These are phyloP conservation scores for Macrophya annulata DNA, from an alignment of 2,888 invertebrate genomes.

Conservation along the genomic window DNA sequence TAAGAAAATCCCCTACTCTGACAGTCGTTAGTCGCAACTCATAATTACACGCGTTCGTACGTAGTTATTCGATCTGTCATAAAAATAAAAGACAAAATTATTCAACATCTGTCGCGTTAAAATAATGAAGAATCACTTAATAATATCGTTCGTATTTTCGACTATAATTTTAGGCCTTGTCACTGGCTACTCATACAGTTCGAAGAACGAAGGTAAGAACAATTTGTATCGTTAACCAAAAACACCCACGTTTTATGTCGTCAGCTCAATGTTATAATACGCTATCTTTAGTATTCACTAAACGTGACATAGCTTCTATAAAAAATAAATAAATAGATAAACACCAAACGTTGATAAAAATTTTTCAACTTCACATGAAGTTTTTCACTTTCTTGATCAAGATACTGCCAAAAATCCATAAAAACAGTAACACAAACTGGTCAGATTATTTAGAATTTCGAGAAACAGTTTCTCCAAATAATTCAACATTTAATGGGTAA, in stretches of 20 bases:
- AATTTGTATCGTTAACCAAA: neutral
- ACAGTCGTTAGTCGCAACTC: neutral
- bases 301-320: neutral
- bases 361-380: neutral
- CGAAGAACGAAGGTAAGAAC: conserved; percentile 17
- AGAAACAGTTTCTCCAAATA: too few species aligned
- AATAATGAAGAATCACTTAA: conserved; percentile 10
- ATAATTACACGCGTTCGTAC: neutral
- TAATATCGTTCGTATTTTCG: neutral
- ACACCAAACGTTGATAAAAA: too few species aligned
- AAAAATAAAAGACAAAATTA: neutral
- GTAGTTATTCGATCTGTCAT: conserved; percentile 9
- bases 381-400: neutral
- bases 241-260: neutral
- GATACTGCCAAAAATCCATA: neutral
- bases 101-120: neutral
- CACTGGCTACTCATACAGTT: neutral
- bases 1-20: neutral
- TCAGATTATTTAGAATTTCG: neutral
- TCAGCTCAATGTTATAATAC: neutral
- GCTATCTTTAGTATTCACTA: neutral
- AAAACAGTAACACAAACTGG: neutral
- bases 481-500: neutral
- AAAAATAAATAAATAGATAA: neutral
- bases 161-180: neutral